phyloP scores from a whole-genome alignment of 23 tunicate genomes.

The Aplidium turbinatum region DNA sequence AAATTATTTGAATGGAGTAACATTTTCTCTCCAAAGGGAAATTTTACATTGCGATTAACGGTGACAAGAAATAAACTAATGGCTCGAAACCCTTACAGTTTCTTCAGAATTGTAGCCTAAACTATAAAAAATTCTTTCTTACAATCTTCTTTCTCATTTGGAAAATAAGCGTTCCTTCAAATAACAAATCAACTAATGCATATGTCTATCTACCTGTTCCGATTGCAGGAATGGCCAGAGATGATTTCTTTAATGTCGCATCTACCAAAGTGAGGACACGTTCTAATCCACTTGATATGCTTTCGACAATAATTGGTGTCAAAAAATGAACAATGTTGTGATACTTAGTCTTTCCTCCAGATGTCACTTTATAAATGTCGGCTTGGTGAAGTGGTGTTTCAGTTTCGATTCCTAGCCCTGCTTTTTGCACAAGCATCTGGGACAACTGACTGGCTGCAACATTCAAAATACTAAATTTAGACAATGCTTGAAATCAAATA shows the following conservation, averaged over 20 bases:
- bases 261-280: neutral
- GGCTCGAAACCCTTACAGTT: too few species aligned
- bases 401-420: neutral
- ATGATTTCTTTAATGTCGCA: constrained; percentile 5
- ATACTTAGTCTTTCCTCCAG: constrained; percentile 23
- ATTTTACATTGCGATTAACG: too few species aligned
- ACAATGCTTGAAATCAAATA: too few species aligned
- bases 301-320: neutral
- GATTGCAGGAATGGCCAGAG: constrained; percentile 45
- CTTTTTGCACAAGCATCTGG: constrained; percentile 2
- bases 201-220: constrained; percentile 56
- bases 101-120: too few species aligned
- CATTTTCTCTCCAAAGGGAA: too few species aligned
- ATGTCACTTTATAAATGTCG: constrained; percentile 11
- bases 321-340: constrained; percentile 25
- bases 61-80: too few species aligned
- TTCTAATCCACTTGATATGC: neutral
- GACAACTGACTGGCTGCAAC: constrained; percentile 13
- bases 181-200: too few species aligned
- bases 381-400: constrained; percentile 1
- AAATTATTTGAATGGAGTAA: too few species aligned
- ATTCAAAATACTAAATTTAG: too few species aligned
- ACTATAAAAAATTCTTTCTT: too few species aligned
- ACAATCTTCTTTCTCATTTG: too few species aligned
- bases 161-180: too few species aligned